Percentiles rank a stretch among this genome's conserved stretches.
Conservation (phyloP, 30 jellyfish, hydroid and myxozoan genomes). For the Turritopsis rubra region DNA sequence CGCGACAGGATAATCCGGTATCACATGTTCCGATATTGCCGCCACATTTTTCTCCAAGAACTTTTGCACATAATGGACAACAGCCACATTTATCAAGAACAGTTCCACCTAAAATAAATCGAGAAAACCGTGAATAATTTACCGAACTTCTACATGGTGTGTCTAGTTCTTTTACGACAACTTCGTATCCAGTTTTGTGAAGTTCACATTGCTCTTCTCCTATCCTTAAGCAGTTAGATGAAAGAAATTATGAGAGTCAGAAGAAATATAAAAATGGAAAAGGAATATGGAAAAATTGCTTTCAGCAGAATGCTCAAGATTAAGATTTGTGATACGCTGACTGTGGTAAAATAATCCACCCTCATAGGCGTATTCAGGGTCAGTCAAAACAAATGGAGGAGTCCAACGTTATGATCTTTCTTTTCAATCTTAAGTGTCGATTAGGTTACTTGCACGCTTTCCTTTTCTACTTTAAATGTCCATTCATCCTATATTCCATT, state of each 20-base stretch:
- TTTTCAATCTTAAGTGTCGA: not conserved
- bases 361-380: not conserved
- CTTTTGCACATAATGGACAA: not conserved
- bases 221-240: too few relatives aligned
- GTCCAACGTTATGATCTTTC: not conserved
- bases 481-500: too few relatives aligned
- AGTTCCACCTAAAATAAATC: not conserved
- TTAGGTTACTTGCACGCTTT: not conserved
- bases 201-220: too few relatives aligned
- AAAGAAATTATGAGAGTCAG: too few relatives aligned
- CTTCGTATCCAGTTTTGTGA: not conserved
- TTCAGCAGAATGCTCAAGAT: too few relatives aligned
- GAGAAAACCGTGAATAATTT: not conserved
- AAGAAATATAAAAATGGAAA: too few relatives aligned
- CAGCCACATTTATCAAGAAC: not conserved
- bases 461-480: not conserved
- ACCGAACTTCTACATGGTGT: too few relatives aligned
- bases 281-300: too few relatives aligned
- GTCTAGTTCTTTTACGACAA: too few relatives aligned
- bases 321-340: too few relatives aligned
- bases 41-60: not conserved
- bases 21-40: not conserved
- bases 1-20: not conserved
- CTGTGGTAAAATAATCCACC: too few relatives aligned
- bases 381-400: not conserved